Evolutionary conservation across 2,888 invertebrate species (phyloP), one percentile per base, ranked within the genome.

Genomic region (Carterocephalus palaemon): DNA sequence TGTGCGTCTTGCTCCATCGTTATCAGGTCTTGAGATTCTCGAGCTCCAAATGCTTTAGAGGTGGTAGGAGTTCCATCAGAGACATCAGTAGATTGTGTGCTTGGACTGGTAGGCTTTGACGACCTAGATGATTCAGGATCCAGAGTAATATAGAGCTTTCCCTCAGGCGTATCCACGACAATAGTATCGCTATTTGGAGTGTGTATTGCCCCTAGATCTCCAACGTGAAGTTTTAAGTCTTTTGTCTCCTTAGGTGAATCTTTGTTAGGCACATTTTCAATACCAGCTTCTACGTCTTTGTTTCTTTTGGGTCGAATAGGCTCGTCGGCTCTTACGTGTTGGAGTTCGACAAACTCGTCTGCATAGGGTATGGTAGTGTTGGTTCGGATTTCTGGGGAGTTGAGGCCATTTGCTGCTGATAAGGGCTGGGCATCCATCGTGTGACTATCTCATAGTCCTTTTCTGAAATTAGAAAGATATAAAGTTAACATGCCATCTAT

Each of bases 91-190:
- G 65, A 67, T 26, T 62, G 57, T 8, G 70, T 70, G 39, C 59
- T 67, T 1, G 70, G 68, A 48, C 70, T 72, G 4, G 56, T 64
- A 4, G 62, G 61, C 40, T 63, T 66, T 1, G 59, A 62, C 0
- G 67, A 62, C 38, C 62, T 75, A 5, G 59, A 55, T 15, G 67
- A 61, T 46, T 83, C 81, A 10, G 82, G 81, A 36, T 85, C 82
- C 58, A 86, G 56, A 22, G 85, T 86, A 12, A 86, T 83, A 13
- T 86, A 86, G 1, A 86, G 59, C 3, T 78, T 84, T 6, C 85
- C 85, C 72, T 86, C 85, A 36, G 85, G 84, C 1, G 85, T 86
- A 45, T 84, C 76, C 0, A 86, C 80, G 20, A 85, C 76, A 58
- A 86, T 85, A 1, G 85, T 85, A 55, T 86, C 85, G 52, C 69